phyloP scores from a whole-genome alignment of 1,140 invertebrate genomes.

The Brachionus plicatilis region DNA sequence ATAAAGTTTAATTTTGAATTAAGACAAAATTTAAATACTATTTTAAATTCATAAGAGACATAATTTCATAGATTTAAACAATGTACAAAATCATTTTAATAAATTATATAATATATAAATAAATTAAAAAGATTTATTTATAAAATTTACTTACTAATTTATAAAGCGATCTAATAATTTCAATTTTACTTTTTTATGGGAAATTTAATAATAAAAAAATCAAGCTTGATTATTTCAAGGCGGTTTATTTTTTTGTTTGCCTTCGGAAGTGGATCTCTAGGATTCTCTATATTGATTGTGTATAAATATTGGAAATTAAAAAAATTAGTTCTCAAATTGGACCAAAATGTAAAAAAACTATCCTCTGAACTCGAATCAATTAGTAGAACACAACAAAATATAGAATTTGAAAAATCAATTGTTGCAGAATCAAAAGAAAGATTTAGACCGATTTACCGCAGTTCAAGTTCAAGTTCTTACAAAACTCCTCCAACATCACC shows the following conservation, averaged over 20 bases:
- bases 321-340: background rate
- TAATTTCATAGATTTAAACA: no score
- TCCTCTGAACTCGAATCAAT: background rate
- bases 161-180: background rate
- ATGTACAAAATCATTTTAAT: no score
- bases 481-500: conserved; percentile 24
- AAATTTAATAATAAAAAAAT: no score
- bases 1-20: no score
- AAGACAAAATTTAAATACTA: no score
- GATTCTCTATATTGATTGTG: background rate
- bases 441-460: background rate
- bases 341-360: background rate
- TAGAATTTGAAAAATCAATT: background rate
- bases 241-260: background rate
- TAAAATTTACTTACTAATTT: no score
- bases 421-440: background rate
- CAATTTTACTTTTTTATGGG: background rate
- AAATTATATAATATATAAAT: no score
- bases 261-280: background rate
- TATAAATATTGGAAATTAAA: conserved; percentile 28
- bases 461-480: background rate
- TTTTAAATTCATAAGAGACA: no score
- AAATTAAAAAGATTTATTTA: no score
- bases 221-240: background rate
- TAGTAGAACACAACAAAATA: background rate